Evolutionary conservation across 2,888 invertebrate genomes (phyloP).

Genomic region (Pristionchus entomophagus): DNA sequence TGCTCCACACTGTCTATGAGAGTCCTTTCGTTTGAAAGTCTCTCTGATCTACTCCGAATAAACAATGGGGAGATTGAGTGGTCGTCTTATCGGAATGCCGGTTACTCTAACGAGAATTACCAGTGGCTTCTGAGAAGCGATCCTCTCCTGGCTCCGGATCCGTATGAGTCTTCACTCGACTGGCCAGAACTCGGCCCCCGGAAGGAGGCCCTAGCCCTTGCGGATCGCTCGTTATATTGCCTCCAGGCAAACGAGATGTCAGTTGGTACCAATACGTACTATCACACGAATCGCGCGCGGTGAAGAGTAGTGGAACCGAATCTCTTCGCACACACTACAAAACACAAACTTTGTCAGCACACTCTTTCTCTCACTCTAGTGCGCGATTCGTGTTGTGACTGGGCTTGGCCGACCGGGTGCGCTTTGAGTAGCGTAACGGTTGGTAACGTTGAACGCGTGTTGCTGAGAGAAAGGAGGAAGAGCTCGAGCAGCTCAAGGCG

Average conservation of each 20-base stretch:
- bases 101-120: neutral
- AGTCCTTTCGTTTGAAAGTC: no score
- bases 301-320: neutral
- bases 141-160: slow-evolving; percentile 30
- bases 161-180: slow-evolving; percentile 11
- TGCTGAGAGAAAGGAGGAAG: slow-evolving; percentile 70
- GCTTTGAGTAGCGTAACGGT: slow-evolving; percentile 45
- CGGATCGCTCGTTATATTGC: slow-evolving; percentile 45
- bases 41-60: no score
- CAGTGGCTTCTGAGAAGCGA: slow-evolving; percentile 38
- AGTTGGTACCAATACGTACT: slow-evolving; percentile 36
- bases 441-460: slow-evolving; percentile 44
- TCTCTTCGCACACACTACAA: neutral
- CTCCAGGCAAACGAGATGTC: slow-evolving; percentile 41
- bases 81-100: slow-evolving; percentile 6
- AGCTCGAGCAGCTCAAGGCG: slow-evolving; percentile 52
- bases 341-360: slow-evolving; percentile 34
- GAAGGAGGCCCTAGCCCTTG: slow-evolving; percentile 47
- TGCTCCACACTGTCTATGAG: no score
- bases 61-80: slow-evolving; percentile 42
- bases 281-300: slow-evolving; percentile 3
- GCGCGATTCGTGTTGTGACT: slow-evolving; percentile 33
- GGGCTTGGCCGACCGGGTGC: slow-evolving; percentile 47
- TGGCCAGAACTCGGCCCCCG: slow-evolving; percentile 46
- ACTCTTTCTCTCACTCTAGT: slow-evolving; percentile 2